Evolutionary conservation across 1,140 invertebrate genomes (phyloP).

Genomic region (Lamellibrachia luymesi): DNA sequence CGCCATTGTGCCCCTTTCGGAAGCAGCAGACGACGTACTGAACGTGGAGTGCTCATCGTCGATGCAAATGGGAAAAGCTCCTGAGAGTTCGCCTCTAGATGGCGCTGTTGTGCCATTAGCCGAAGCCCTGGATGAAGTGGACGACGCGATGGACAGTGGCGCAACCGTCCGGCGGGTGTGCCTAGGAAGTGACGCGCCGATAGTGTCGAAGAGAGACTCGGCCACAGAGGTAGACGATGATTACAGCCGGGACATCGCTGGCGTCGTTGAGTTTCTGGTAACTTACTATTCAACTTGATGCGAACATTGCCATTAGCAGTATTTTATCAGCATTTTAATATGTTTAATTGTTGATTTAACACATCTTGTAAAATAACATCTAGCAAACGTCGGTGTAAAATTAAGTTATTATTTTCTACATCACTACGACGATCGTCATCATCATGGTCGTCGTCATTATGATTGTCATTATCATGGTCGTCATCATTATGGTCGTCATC

Average conservation of each 20-base stretch:
- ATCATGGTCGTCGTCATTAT: too few relatives aligned
- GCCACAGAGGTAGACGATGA: neutral
- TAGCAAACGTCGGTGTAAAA: too few relatives aligned
- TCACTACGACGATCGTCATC: too few relatives aligned
- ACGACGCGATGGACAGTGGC: neutral
- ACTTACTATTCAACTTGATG: neutral
- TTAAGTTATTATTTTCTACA: too few relatives aligned
- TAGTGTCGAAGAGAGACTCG: neutral
- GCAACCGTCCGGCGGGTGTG: neutral
- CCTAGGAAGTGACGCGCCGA: neutral
- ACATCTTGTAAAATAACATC: too few relatives aligned
- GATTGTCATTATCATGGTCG: too few relatives aligned
- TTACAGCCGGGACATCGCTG: neutral
- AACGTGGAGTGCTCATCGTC: neutral
- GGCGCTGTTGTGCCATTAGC: conserved; percentile 2
- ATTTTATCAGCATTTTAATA: neutral
- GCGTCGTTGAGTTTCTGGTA: neutral
- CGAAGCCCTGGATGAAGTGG: neutral
- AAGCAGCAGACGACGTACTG: neutral
- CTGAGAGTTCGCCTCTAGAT: neutral
- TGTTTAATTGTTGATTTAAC: too few relatives aligned
- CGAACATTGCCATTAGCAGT: neutral
- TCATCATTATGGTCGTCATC: too few relatives aligned
- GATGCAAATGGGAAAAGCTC: neutral
- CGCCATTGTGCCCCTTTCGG: neutral